Evolutionary conservation across 2,888 invertebrate genomes (phyloP).

Genomic region (Tetranychus piercei): DNA sequence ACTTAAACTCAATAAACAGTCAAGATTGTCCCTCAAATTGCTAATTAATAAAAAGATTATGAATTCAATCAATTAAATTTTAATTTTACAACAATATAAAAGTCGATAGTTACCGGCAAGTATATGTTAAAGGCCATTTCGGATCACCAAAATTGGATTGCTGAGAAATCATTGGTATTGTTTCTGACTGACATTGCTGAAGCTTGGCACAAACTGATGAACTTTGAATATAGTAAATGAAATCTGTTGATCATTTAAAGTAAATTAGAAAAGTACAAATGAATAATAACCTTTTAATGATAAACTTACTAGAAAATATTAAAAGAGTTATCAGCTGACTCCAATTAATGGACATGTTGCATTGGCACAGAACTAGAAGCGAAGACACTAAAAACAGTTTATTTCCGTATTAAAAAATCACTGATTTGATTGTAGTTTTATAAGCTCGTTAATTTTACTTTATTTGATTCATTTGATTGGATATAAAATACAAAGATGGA

Average conservation of each 20-base stretch:
- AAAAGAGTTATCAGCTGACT: no score
- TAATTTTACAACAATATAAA: no score
- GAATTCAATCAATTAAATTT: background rate
- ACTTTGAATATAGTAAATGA: no score
- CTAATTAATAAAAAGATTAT: background rate
- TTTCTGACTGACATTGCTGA: background rate
- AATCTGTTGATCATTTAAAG: background rate
- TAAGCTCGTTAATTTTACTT: background rate
- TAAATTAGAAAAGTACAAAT: background rate
- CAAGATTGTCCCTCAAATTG: background rate
- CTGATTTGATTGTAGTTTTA: no score
- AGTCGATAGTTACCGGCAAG: background rate
- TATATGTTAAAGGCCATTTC: background rate
- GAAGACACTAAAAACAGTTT: no score
- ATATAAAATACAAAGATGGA: background rate
- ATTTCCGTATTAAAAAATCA: no score
- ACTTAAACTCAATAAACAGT: background rate
- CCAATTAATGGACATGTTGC: no score
- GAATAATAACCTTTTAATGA: background rate
- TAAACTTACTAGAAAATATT: background rate
- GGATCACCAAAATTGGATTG: background rate
- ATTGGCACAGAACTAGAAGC: no score
- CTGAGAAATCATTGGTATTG: background rate
- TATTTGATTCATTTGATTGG: background rate
- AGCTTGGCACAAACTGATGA: background rate